A percentile compares a stretch with the other conserved stretches of the same genome.
These are phyloP conservation scores for Onchidella celtica DNA, from an alignment of 2,888 invertebrate species.

Conservation along the genomic window DNA sequence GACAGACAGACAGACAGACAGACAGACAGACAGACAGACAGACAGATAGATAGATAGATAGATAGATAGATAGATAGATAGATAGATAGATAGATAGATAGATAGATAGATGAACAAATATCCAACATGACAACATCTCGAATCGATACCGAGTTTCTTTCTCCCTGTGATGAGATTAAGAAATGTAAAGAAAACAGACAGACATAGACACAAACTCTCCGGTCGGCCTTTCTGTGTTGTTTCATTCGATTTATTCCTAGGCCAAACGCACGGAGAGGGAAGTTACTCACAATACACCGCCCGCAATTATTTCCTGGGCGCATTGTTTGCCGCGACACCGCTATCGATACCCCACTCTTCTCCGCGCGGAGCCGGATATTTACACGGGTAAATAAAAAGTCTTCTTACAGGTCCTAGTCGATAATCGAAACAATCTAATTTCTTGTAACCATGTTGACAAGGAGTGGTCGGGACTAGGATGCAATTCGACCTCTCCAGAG, in stretches of 20 bases:
- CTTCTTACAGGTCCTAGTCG: slow-evolving; percentile 25
- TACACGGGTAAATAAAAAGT: slow-evolving; percentile 45
- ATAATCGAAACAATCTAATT: slow-evolving; percentile 48
- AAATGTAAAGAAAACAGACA: slow-evolving; percentile 27
- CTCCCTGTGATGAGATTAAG: neutral
- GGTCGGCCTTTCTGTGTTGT: slow-evolving; percentile 23
- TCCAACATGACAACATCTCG: too few relatives aligned
- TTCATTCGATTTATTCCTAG: slow-evolving; percentile 27
- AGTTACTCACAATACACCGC: slow-evolving; percentile 33
- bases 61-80: neutral
- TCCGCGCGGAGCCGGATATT: slow-evolving; percentile 27
- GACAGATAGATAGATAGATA: neutral
- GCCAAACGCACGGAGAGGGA: slow-evolving; percentile 19
- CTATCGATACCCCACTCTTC: slow-evolving; percentile 30
- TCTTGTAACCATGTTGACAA: slow-evolving; percentile 31
- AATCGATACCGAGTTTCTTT: neutral
- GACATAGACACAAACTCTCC: slow-evolving; percentile 8
- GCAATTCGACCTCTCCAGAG: neutral
- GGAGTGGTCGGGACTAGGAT: neutral
- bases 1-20: neutral
- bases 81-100: neutral
- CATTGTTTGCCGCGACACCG: slow-evolving; percentile 41
- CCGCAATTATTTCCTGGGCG: slow-evolving; percentile 38
- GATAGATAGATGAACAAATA: neutral
- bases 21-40: neutral